phyloP scores from a whole-genome alignment of 2,888 invertebrate genomes.

The Teleogryllus oceanicus region DNA sequence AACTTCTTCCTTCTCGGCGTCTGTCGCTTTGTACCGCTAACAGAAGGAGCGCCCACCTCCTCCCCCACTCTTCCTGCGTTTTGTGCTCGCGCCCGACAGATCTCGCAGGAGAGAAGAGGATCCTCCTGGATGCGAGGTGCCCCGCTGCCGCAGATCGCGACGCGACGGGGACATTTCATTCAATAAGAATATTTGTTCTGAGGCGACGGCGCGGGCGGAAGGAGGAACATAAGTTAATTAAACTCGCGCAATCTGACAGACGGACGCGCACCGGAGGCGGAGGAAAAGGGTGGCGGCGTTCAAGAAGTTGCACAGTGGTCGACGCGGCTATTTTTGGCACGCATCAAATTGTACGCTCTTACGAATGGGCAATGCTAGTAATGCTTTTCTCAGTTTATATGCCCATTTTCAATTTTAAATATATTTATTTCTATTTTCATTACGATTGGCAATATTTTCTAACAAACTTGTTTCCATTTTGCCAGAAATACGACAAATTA shows the following conservation, averaged over 20 bases:
- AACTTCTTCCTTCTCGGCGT: too few species aligned
- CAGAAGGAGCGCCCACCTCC: neutral
- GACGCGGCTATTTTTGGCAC: too few species aligned
- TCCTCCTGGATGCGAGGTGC: neutral
- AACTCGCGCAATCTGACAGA: conserved; percentile 18
- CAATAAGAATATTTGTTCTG: conserved; percentile 18
- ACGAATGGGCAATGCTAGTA: too few species aligned
- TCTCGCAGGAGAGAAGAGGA: neutral
- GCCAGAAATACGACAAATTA: too few species aligned
- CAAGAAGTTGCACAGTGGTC: too few species aligned
- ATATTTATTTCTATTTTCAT: too few species aligned
- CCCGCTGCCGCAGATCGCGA: neutral
- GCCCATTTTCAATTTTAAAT: too few species aligned
- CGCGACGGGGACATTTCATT: neutral
- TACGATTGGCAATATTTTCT: too few species aligned
- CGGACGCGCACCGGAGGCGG: neutral
- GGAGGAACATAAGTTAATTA: neutral
- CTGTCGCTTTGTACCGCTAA: too few species aligned
- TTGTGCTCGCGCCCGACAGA: neutral
- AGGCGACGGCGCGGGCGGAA: neutral
- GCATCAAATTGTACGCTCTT: too few species aligned
- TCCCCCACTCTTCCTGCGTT: neutral
- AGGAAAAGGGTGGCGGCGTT: neutral
- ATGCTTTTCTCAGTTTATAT: too few species aligned
- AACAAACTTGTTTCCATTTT: too few species aligned